Conservation (phyloP, 2,888 invertebrate genomes). For the Orthonevra nobilis region DNA sequence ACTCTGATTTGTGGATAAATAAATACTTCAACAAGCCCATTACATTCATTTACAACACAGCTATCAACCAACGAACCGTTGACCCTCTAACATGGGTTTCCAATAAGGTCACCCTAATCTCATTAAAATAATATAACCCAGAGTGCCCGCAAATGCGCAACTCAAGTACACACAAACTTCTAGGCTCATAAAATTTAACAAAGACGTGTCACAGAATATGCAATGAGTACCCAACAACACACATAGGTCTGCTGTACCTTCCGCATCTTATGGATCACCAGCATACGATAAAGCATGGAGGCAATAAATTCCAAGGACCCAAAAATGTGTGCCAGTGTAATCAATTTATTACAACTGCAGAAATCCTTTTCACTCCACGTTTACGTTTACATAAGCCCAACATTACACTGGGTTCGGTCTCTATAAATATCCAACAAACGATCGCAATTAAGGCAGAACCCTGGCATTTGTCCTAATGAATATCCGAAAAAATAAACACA, state of each 20-base stretch:
- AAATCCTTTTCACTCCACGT: constrained; percentile 42
- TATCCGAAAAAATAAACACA: constrained; percentile 21
- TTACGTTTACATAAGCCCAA: constrained; percentile 20
- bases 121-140: constrained; percentile 43
- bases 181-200: constrained; percentile 57
- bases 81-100: constrained; percentile 13
- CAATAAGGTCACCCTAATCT: constrained; percentile 25
- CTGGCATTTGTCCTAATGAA: constrained; percentile 60
- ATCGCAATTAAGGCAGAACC: constrained; percentile 55
- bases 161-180: constrained; percentile 29
- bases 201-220: constrained; percentile 62
- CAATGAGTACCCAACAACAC: constrained; percentile 62
- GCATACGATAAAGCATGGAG: constrained; percentile 2
- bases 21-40: too few species aligned
- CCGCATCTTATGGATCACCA: constrained; percentile 13
- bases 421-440: constrained; percentile 58
- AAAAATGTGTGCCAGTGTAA: constrained; percentile 56
- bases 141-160: constrained; percentile 42
- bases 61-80: constrained; percentile 5
- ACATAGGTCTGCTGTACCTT: constrained; percentile 47
- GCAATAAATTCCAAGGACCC: constrained; percentile 56
- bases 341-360: constrained; percentile 68
- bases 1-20: too few species aligned
- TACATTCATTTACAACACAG: too few species aligned
- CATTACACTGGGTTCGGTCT: background rate